Conservation (phyloP, 2,113 vertebrate genomes). For the Romanogobio albipinnatus region DNA sequence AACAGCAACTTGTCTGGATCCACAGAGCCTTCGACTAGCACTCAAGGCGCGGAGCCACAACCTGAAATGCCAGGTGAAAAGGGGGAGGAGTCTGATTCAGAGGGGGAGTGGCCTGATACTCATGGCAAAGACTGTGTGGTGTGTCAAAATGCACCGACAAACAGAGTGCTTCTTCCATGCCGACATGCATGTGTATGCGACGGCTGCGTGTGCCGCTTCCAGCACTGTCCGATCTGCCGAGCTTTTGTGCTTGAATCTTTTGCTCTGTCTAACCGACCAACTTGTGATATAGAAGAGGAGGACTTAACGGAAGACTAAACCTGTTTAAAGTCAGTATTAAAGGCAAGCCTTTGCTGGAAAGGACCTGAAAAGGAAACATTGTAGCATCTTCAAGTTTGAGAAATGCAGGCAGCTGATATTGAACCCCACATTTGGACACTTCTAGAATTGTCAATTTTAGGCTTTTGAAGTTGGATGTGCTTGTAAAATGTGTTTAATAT, state of each 20-base stretch:
- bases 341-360: not conserved
- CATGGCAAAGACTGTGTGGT: constrained; percentile 88
- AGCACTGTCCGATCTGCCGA: constrained; percentile 94
- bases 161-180: constrained; percentile 92
- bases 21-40: not conserved
- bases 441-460: not conserved
- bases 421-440: not conserved
- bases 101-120: constrained; percentile 72
- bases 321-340: not conserved
- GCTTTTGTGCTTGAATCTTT: constrained; percentile 91
- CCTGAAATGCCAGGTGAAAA: not conserved
- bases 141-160: constrained; percentile 89
- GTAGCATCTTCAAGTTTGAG: not conserved
- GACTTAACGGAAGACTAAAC: constrained; percentile 5
- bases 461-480: not conserved
- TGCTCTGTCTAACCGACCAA: constrained; percentile 64
- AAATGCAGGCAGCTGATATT: constrained; percentile 31
- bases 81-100: constrained; percentile 67
- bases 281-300: constrained; percentile 5
- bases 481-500: not conserved
- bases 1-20: constrained; percentile 42
- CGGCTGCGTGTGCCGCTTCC: constrained; percentile 82
- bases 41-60: not conserved
- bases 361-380: not conserved
- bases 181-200: constrained; percentile 92